These are phyloP conservation scores for Gouania willdenowi DNA, from an alignment of 2,797 vertebrate species.

Conservation along the genomic window DNA sequence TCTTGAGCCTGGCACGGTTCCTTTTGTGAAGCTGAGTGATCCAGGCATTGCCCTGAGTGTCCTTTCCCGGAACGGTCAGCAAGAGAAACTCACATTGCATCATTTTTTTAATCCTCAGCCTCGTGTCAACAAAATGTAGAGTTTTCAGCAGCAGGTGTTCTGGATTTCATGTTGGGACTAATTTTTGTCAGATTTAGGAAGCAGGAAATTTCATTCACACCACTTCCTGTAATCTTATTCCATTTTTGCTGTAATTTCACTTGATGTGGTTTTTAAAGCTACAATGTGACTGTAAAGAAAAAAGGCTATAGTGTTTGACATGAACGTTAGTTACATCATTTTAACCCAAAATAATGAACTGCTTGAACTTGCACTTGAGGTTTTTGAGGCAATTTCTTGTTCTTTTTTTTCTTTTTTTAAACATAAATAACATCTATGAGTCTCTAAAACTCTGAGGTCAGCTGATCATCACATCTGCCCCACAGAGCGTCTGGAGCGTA, in stretches of 20 bases:
- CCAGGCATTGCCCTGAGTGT: constrained; percentile 82
- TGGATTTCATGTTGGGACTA: too few species aligned
- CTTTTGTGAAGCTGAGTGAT: constrained; percentile 92
- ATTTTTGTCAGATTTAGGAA: constrained; percentile 37
- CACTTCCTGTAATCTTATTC: constrained; percentile 55
- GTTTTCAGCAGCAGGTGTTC: neutral
- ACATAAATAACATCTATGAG: too few species aligned
- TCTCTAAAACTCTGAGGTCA: too few species aligned
- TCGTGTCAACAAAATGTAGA: too few species aligned
- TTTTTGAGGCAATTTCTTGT: too few species aligned
- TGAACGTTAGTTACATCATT: too few species aligned
- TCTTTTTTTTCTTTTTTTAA: too few species aligned
- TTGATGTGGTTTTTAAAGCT: neutral
- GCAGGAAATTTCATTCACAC: constrained; percentile 45
- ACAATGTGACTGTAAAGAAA: too few species aligned
- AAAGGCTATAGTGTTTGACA: too few species aligned
- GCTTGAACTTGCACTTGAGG: too few species aligned
- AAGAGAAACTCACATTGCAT: neutral
- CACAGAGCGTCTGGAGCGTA: constrained; percentile 86
- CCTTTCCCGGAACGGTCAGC: constrained; percentile 86
- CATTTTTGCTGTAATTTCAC: constrained; percentile 32
- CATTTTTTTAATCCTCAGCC: neutral
- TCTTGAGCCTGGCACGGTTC: constrained; percentile 74
- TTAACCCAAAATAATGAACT: too few species aligned
- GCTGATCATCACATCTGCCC: too few species aligned